These are phyloP conservation scores for Lepisosteus oculatus DNA, from an alignment of 2,113 vertebrate species.

Conservation along the genomic window DNA sequence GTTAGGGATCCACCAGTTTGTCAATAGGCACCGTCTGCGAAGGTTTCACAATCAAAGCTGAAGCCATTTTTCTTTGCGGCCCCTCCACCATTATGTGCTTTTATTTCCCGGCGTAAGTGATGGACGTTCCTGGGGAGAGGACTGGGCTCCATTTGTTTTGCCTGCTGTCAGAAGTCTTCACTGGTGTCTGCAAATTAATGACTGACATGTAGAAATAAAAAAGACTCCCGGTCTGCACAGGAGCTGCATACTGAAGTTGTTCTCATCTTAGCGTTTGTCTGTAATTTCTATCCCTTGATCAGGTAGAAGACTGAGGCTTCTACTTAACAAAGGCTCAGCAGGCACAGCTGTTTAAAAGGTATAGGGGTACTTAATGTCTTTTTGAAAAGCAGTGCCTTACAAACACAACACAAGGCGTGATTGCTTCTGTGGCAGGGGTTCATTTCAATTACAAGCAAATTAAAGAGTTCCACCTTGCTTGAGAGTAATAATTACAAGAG, in stretches of 20 bases:
- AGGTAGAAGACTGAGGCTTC: no score
- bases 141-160: background rate
- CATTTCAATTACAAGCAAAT: conserved; percentile 46
- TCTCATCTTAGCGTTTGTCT: no score
- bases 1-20: background rate
- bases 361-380: no score
- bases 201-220: no score
- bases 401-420: no score
- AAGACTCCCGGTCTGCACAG: no score
- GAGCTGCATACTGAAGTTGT: no score
- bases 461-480: conserved; percentile 45
- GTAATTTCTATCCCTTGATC: no score
- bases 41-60: background rate
- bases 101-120: background rate
- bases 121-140: background rate
- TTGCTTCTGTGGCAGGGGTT: background rate
- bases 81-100: background rate
- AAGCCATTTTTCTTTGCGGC: background rate
- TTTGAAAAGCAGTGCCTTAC: no score
- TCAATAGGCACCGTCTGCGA: background rate
- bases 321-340: no score
- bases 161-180: background rate
- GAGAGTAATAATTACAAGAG: conserved; percentile 50
- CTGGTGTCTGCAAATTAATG: no score
- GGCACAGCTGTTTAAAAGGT: no score